Base-by-base conservation (phyloP, 2,797 vertebrate genomes). In the Pagetopsis macropterus region DNA sequence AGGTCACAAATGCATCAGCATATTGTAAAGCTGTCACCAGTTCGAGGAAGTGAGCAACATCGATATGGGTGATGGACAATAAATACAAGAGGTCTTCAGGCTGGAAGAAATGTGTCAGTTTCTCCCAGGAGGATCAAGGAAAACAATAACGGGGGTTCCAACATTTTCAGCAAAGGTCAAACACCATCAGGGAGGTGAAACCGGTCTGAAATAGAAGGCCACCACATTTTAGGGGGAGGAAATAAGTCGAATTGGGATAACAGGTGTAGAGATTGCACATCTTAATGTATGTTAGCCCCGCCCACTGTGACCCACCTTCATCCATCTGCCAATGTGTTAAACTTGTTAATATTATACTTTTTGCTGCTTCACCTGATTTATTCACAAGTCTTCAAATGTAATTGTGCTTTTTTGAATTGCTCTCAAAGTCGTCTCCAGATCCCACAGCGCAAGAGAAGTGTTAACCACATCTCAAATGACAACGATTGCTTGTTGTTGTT, bases 401-500 rank as follows among this genome's bases (percentile, higher is more conserved):
- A 79, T 56, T 78, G 44, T 72, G 44, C 46, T 37, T 37, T 83
- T 21, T 70, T 4, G 15, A 72, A 65, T 60, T 19, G 3, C 23
- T 65, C 50, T 49, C 6, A 51, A 57, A 71, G 33, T 46, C 12
- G 4, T 55, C 49, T 50, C 59, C 21, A 37, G 1, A 68, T 71
- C 59, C 40, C 23, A 50, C 51, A 57, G 48, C 27, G 14, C 0
- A 9, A 16, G 17, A 69, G 31, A 64, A 17, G 12, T 51, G 69
- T 61, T 55, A 62, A 19, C 48, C 66, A 50, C 0, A 3, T 58
- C n/a, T 67, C 12, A 48, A 14, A 64, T 54, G 41, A 33, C 23
- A 14, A 52, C 33, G 59, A 75, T 78, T 65, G 31, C 66, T 69
- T 77, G 68, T 69, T 86, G 31, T 61, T 79, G 60, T 81, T 65